phyloP scores from a whole-genome alignment of 2,113 vertebrate species.

The Meriones unguiculatus region DNA sequence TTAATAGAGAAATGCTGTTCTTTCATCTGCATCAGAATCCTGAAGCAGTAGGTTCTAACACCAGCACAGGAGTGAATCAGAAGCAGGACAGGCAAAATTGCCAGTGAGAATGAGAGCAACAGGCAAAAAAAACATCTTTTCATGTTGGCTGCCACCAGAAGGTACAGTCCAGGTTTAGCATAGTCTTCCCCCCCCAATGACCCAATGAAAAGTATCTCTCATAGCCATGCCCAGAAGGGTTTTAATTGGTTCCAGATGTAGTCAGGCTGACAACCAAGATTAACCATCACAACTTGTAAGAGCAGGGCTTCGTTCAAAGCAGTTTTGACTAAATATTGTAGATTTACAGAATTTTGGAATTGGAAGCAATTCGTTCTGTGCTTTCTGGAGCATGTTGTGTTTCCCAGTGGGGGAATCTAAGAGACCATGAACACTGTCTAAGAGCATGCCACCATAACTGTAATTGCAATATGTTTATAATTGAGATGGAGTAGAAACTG shows the following conservation, averaged over 20 bases:
- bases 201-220: background rate
- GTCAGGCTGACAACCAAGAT: background rate
- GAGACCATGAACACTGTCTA: background rate
- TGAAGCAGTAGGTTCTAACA: background rate
- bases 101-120: too few species aligned
- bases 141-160: background rate
- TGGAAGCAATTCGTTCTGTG: background rate
- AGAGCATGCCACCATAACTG: background rate
- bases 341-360: background rate
- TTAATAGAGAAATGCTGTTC: background rate
- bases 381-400: background rate
- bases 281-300: background rate
- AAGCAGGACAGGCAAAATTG: background rate
- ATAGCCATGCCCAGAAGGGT: background rate
- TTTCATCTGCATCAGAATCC: background rate
- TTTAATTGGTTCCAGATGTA: background rate
- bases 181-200: background rate
- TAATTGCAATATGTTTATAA: background rate
- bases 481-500: background rate
- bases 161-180: background rate
- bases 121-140: background rate
- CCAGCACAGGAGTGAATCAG: background rate
- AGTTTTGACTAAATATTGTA: background rate
- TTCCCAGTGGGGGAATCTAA: background rate
- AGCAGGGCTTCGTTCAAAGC: background rate